Conservation (phyloP, 2,888 invertebrate species). For the Hypolimnas misippus region DNA sequence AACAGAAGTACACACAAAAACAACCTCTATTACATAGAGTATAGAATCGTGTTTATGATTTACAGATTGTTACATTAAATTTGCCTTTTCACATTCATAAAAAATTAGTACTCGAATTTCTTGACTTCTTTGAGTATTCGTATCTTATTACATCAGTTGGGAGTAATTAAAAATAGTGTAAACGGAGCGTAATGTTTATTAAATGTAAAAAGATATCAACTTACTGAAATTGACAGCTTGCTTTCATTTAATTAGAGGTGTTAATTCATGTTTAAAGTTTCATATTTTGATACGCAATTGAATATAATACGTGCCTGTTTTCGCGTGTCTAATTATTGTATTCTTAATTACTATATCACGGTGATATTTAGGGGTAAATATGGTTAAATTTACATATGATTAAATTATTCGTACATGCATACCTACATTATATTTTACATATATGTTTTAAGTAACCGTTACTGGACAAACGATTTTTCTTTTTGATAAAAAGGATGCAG, state of each 20-base stretch:
- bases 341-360: not conserved
- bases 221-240: conserved; percentile 53
- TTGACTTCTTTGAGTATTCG: conserved; percentile 63
- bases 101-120: conserved; percentile 75
- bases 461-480: too few relatives aligned
- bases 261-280: conserved; percentile 43
- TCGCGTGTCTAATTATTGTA: not conserved
- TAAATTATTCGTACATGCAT: not conserved
- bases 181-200: conserved; percentile 42
- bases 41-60: conserved; percentile 8
- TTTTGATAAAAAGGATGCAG: too few relatives aligned
- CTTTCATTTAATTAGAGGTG: conserved; percentile 62
- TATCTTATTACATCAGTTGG: conserved; percentile 61
- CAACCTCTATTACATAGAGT: not conserved
- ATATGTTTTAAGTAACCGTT: too few relatives aligned
- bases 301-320: not conserved
- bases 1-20: conserved; percentile 15
- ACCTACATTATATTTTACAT: not conserved
- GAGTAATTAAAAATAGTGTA: conserved; percentile 70
- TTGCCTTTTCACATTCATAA: conserved; percentile 47
- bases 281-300: conserved; percentile 6
- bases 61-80: not conserved
- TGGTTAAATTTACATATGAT: not conserved
- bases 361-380: not conserved
- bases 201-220: conserved; percentile 48